These are phyloP conservation scores for Limenitis camilla DNA, from an alignment of 2,888 invertebrate species.

Conservation along the genomic window DNA sequence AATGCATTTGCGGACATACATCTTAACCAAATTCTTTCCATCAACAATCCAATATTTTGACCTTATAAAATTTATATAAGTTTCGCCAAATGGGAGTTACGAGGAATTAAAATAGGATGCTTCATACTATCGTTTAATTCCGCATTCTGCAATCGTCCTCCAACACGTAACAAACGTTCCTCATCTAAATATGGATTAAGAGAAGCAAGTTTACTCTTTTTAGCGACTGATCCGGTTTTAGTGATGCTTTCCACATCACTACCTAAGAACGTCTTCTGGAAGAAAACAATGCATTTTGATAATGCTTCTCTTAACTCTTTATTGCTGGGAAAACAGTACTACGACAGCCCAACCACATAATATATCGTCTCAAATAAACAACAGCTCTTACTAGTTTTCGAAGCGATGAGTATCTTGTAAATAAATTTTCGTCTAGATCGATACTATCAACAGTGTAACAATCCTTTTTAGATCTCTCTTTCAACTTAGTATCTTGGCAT, in stretches of 20 bases:
- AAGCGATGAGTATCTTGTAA: conserved; percentile 18
- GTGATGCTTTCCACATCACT: background rate
- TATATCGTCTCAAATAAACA: conserved; percentile 19
- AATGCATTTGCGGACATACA: no score
- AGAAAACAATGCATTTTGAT: background rate
- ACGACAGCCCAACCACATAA: background rate
- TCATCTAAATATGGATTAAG: conserved; percentile 5
- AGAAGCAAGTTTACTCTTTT: background rate
- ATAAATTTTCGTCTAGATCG: conserved; percentile 1
- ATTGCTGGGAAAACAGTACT: background rate
- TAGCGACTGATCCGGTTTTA: background rate
- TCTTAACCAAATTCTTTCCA: no score
- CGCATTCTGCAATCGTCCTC: conserved; percentile 7
- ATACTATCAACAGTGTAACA: background rate
- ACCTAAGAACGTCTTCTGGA: background rate
- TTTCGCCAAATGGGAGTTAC: conserved; percentile 5
- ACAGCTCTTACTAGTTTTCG: conserved; percentile 15
- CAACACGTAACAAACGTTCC: conserved; percentile 6
- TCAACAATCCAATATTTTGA: no score
- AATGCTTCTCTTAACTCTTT: background rate
- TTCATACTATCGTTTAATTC: background rate
- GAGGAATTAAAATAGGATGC: conserved; percentile 14
- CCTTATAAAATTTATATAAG: background rate
- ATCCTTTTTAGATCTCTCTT: background rate
- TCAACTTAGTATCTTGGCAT: background rate